These are phyloP conservation scores for Chymomyza amoena DNA, from an alignment of 2,888 invertebrate species.

Conservation along the genomic window DNA sequence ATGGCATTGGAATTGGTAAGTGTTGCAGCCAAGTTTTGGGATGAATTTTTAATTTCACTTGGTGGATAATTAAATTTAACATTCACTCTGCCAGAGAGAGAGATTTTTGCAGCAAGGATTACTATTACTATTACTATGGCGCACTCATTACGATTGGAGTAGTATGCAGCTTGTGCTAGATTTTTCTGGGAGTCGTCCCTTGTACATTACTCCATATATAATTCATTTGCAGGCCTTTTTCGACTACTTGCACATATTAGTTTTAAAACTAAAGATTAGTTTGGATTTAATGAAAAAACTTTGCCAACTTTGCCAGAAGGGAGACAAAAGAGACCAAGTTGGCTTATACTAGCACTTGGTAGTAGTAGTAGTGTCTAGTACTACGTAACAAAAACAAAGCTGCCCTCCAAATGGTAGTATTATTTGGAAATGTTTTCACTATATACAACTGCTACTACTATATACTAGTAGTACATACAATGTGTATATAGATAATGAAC, in stretches of 20 bases:
- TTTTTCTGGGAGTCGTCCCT: neutral
- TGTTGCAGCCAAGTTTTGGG: constrained; percentile 5
- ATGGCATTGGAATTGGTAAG: neutral
- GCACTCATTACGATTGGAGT: neutral
- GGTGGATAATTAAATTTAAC: constrained; percentile 13
- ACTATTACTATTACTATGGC: too few relatives aligned
- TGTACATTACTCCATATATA: neutral
- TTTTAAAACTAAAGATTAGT: constrained; percentile 10
- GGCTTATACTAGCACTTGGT: too few relatives aligned
- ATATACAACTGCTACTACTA: neutral
- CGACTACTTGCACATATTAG: constrained; percentile 1
- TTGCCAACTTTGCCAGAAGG: neutral
- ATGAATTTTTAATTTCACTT: constrained; percentile 15
- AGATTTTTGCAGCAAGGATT: neutral
- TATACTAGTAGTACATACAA: too few relatives aligned
- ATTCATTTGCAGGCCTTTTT: neutral
- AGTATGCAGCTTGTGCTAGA: neutral
- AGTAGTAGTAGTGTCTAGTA: too few relatives aligned
- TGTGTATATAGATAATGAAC: neutral
- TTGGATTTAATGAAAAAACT: constrained; percentile 17
- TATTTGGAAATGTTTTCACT: too few relatives aligned
- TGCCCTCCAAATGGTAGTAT: neutral
- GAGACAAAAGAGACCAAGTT: neutral
- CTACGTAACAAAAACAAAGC: neutral
- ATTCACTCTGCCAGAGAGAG: neutral